These are phyloP conservation scores for Neuroscelio doddi DNA, from an alignment of 2,888 invertebrate genomes.

Conservation along the genomic window DNA sequence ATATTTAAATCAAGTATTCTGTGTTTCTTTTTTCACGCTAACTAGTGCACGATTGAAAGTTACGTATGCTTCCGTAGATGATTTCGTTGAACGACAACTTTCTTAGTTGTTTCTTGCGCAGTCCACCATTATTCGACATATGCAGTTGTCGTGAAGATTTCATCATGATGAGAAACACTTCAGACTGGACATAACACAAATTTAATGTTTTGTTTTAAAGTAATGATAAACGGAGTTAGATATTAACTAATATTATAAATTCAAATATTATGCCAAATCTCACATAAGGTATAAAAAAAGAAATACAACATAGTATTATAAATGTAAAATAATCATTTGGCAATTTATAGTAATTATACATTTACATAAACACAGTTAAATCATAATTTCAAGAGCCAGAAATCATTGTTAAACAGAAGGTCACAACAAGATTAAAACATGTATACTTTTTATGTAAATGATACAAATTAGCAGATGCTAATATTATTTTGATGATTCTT, in stretches of 20 bases:
- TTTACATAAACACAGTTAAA: too few species aligned
- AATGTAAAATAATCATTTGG: too few species aligned
- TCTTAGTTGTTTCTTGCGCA: conserved; percentile 34
- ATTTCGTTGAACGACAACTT: conserved; percentile 43
- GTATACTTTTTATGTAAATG: conserved; percentile 2
- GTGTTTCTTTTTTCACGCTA: neutral
- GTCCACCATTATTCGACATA: conserved; percentile 38
- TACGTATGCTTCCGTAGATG: conserved; percentile 32
- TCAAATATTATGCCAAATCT: too few species aligned
- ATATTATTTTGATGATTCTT: conserved; percentile 19
- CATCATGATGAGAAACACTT: conserved; percentile 23
- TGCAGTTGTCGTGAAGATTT: conserved; percentile 30
- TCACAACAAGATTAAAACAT: too few species aligned
- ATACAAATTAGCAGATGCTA: conserved; percentile 6
- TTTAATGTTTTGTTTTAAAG: conserved; percentile 4
- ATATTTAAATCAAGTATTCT: too few species aligned
- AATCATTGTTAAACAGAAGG: too few species aligned
- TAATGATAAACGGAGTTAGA: too few species aligned
- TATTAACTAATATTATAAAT: too few species aligned
- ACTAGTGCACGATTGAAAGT: neutral
- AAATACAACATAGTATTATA: too few species aligned
- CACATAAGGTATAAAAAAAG: too few species aligned
- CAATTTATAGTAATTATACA: too few species aligned
- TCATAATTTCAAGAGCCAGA: neutral
- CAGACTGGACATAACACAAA: too few species aligned